Conservation (phyloP, 2,113 vertebrate genomes). For the Sisor rabdophorus region DNA sequence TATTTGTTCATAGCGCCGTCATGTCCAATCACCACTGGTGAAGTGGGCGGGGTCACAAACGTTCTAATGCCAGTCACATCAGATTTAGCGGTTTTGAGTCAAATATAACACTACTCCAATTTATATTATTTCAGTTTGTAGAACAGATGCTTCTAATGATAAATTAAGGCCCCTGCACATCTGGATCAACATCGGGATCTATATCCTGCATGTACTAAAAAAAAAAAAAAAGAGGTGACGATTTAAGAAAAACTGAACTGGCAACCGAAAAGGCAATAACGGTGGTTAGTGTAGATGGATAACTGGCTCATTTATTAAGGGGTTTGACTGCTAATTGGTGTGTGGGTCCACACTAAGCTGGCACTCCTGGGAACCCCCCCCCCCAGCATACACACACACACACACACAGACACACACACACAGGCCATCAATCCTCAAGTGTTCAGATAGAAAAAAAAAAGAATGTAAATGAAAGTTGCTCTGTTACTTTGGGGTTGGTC, state of each 20-base stretch:
- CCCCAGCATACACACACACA: too few relatives aligned
- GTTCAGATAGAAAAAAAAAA: too few relatives aligned
- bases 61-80: neutral
- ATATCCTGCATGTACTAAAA: neutral
- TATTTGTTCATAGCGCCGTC: slow-evolving; percentile 62
- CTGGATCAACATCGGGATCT: neutral
- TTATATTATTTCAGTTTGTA: neutral
- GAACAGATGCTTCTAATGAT: neutral
- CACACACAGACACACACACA: too few relatives aligned
- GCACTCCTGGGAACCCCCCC: too few relatives aligned
- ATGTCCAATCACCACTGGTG: neutral
- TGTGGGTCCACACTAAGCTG: too few relatives aligned
- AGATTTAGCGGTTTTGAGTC: neutral
- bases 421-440: too few relatives aligned
- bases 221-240: too few relatives aligned
- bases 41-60: neutral
- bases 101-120: neutral
- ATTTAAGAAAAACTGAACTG: neutral
- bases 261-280: neutral
- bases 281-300: too few relatives aligned
- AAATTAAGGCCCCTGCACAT: neutral
- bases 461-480: too few relatives aligned
- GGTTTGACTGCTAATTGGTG: too few relatives aligned
- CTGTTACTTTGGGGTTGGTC: too few relatives aligned
- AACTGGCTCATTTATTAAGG: too few relatives aligned